Base-by-base conservation (phyloP, 2,888 invertebrate genomes). In the Cryptophagus acutangulus region DNA sequence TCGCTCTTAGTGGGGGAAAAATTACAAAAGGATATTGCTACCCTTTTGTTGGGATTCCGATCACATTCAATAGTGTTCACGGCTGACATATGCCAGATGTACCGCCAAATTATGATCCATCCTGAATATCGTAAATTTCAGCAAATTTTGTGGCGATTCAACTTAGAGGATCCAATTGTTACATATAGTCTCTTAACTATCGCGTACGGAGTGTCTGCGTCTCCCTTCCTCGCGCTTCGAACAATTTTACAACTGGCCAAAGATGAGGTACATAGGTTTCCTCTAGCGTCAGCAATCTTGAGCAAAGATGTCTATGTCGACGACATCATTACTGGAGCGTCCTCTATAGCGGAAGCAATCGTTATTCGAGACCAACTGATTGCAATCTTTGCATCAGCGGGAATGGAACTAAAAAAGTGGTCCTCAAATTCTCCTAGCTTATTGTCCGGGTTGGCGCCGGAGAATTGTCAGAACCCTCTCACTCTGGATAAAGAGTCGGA, bases 61-160 rank as follows among this genome's bases (percentile, higher is more conserved):
- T 4, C 31, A 16, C 37, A 42, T 17, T n/a, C 28, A n/a, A 12
- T 17, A n/a, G 45, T 40, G 3, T 39, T 47, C 9, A n/a, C n/a
- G n/a, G n/a, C n/a, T n/a, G n/a, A n/a, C n/a, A n/a, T n/a, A n/a
- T n/a, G n/a, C n/a, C n/a, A n/a, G n/a, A n/a, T n/a, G n/a, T n/a
- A n/a, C n/a, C n/a, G n/a, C n/a, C n/a, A n/a, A n/a, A n/a, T n/a
- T 42, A 33, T 8, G 37, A 35, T 51, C 14, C n/a, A 20, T 9
- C 26, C 26, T 8, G 37, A 29, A 16, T 40, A 48, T 31, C 36
- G 45, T 5, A 9, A 38, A 6, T 48, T 31, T 45, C 51, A 40
- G 13, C 8, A 14, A 3, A 40, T 40, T 17, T 13, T 18, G 15
- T 40, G 25, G 17, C 18, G 41, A 4, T 40, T 40, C 17, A 3